These are phyloP conservation scores for Smithornis capensis DNA, from an alignment of 2,113 vertebrate species.

Conservation along the genomic window DNA sequence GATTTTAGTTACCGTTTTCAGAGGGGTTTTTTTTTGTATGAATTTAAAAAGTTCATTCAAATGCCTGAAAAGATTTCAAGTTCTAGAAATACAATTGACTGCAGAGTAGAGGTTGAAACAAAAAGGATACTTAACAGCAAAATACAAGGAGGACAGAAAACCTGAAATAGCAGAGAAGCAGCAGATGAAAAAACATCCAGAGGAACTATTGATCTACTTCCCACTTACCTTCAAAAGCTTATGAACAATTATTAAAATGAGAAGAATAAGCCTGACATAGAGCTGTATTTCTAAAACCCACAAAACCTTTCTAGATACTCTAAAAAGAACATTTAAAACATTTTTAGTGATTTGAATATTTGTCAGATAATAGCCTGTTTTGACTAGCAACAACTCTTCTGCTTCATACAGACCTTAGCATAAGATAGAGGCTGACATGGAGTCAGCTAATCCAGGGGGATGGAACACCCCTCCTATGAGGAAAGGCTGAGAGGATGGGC, in stretches of 20 bases:
- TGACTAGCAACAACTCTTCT: accelerated
- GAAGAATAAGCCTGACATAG: background rate
- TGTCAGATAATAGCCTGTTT: background rate
- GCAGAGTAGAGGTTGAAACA: background rate
- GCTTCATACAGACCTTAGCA: background rate
- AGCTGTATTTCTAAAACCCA: background rate
- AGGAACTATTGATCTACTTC: background rate
- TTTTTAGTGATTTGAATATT: background rate
- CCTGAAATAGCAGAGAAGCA: background rate
- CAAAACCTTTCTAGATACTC: background rate
- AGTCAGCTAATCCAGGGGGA: background rate
- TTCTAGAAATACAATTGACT: background rate
- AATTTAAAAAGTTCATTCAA: background rate
- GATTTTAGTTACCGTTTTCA: background rate
- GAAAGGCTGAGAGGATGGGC: background rate
- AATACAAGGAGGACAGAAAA: background rate
- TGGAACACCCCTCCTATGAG: background rate
- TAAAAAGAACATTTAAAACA: background rate
- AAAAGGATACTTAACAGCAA: background rate
- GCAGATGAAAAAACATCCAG: background rate
- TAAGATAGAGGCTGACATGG: background rate
- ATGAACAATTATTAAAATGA: background rate
- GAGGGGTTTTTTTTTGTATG: accelerated
- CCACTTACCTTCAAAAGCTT: background rate
- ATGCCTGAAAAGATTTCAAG: background rate